These are phyloP conservation scores for Odobenus rosmarus DNA, from an alignment of 2,113 vertebrate species.

Conservation along the genomic window DNA sequence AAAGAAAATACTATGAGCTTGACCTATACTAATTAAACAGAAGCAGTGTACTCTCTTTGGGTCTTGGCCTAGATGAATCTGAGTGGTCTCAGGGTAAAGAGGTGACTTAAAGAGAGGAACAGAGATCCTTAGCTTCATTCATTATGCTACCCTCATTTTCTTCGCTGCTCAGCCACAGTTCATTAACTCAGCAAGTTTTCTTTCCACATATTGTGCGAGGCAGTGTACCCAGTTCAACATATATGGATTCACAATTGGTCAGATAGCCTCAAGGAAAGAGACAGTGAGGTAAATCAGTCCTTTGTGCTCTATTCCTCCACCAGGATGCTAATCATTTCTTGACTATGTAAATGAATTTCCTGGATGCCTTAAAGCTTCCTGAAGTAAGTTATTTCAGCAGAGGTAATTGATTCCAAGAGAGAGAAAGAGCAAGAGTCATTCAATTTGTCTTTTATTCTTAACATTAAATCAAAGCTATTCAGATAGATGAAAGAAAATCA, in stretches of 20 bases:
- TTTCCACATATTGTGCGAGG: conserved; percentile 10
- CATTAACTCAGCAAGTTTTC: conserved; percentile 67
- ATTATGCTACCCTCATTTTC: conserved; percentile 58
- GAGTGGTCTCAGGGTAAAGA: conserved; percentile 61
- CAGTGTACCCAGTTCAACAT: conserved; percentile 32
- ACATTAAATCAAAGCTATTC: conserved; percentile 58
- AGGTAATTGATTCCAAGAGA: conserved; percentile 57
- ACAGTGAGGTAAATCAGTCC: not conserved
- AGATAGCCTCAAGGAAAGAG: not conserved
- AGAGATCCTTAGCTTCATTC: conserved; percentile 66
- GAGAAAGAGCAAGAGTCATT: not conserved
- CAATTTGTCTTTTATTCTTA: conserved; percentile 52
- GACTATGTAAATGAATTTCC: conserved; percentile 56
- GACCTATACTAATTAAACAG: conserved; percentile 74
- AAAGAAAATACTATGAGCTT: conserved; percentile 67
- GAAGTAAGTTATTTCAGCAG: conserved; percentile 57
- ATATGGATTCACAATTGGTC: not conserved
- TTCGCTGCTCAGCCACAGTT: conserved; percentile 56
- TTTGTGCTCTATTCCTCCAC: conserved; percentile 21
- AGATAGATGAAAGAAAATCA: conserved; percentile 30
- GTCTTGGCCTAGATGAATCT: conserved; percentile 52
- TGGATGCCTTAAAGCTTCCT: conserved; percentile 16
- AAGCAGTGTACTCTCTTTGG: conserved; percentile 65
- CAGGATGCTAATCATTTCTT: conserved; percentile 62
- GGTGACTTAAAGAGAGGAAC: conserved; percentile 63